phyloP scores from a whole-genome alignment of 2,888 invertebrate species.

The Lamellibrachia satsuma region DNA sequence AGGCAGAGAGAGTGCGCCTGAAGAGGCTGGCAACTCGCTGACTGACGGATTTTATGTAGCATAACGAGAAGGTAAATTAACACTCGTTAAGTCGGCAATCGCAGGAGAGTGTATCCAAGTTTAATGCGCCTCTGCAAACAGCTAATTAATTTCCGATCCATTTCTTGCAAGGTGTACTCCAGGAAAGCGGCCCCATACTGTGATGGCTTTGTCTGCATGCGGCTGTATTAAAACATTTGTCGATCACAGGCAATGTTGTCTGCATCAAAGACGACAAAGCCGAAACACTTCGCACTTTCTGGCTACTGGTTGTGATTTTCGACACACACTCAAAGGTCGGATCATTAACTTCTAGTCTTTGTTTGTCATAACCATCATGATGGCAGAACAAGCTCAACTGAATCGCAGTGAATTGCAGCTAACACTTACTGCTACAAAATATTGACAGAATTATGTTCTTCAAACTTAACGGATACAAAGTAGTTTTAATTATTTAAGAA shows the following conservation, averaged over 20 bases:
- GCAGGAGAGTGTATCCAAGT: neutral
- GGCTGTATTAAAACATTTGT: neutral
- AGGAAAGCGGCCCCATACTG: neutral
- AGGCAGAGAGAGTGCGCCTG: neutral
- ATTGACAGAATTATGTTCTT: neutral
- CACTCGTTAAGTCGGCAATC: neutral
- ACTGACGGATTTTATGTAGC: neutral
- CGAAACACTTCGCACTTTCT: neutral
- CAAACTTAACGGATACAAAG: neutral
- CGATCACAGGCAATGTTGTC: neutral
- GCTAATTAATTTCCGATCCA: slow-evolving; percentile 17
- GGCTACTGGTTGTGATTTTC: neutral
- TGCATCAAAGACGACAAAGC: neutral
- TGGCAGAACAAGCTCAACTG: neutral
- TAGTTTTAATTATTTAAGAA: too few species aligned
- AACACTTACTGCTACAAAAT: neutral
- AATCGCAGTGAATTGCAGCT: neutral
- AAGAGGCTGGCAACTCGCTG: neutral
- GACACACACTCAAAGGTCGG: neutral
- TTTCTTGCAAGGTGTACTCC: neutral
- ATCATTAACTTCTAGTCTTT: neutral
- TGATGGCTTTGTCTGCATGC: neutral
- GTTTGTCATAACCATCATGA: neutral
- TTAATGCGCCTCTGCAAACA: neutral
- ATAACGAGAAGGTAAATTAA: neutral